Conservation (phyloP, 2,888 invertebrate genomes). For the Panopea generosa region DNA sequence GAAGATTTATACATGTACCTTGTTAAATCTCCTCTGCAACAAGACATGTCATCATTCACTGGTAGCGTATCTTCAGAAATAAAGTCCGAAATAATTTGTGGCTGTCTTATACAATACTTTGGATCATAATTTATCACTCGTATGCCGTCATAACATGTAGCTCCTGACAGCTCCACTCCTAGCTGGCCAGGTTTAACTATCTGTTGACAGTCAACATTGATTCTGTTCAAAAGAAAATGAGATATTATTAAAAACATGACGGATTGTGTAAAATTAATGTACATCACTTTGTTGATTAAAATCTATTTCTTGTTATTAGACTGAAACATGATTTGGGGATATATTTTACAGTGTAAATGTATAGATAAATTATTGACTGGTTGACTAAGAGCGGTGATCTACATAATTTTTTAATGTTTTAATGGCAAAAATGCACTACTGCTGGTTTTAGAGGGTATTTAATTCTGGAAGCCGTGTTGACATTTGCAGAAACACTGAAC, state of each 20-base stretch:
- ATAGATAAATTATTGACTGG: too few relatives aligned
- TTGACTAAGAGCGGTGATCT: too few relatives aligned
- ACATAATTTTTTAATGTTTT: too few relatives aligned
- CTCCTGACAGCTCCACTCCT: slow-evolving; percentile 17
- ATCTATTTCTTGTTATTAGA: neutral
- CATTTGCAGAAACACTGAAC: neutral
- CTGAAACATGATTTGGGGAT: too few relatives aligned
- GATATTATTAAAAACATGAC: neutral
- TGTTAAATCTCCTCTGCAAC: too few relatives aligned
- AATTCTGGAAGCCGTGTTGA: neutral
- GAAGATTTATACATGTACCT: too few relatives aligned
- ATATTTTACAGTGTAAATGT: too few relatives aligned
- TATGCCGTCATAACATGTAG: neutral
- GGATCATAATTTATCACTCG: slow-evolving; percentile 5
- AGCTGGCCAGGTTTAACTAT: slow-evolving; percentile 19
- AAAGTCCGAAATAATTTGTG: neutral
- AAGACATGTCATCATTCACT: neutral
- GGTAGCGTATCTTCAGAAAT: neutral
- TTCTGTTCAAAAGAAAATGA: neutral
- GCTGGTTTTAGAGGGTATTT: neutral
- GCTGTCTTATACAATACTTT: slow-evolving; percentile 3
- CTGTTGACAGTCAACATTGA: slow-evolving; percentile 12
- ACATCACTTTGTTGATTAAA: neutral
- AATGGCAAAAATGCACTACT: too few relatives aligned
- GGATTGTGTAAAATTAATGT: neutral